A percentile compares a stretch with the other conserved stretches of the same genome.
These are phyloP conservation scores for Cheilosia impressa DNA, from an alignment of 2,888 invertebrate genomes.

Conservation along the genomic window DNA sequence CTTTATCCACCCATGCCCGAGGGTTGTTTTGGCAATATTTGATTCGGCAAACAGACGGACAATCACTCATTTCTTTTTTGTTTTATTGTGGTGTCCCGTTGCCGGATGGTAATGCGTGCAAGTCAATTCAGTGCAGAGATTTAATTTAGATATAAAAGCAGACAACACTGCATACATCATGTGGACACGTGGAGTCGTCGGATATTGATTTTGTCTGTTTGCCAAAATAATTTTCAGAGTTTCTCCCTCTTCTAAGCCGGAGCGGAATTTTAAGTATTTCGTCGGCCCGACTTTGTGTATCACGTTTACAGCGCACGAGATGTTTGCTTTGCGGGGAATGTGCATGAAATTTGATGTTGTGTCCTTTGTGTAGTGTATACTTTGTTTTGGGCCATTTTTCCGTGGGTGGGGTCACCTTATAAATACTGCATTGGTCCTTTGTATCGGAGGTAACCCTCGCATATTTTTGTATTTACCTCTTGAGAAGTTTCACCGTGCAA, in stretches of 20 bases:
- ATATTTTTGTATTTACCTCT: constrained; percentile 23
- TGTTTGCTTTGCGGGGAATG: constrained; percentile 53
- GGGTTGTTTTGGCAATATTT: constrained; percentile 69
- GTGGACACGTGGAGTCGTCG: constrained; percentile 61
- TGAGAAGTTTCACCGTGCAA: neutral
- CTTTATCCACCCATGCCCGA: constrained; percentile 42
- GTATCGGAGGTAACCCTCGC: constrained; percentile 52
- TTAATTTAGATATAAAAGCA: constrained; percentile 71
- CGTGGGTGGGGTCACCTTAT: constrained; percentile 15
- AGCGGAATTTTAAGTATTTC: constrained; percentile 64
- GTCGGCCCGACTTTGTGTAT: constrained; percentile 27
- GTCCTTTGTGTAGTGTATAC: constrained; percentile 42
- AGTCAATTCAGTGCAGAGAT: constrained; percentile 69
- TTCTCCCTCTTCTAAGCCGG: constrained; percentile 8
- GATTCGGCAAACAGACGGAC: constrained; percentile 60
- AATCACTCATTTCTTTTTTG: constrained; percentile 36
- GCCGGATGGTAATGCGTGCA: constrained; percentile 65
- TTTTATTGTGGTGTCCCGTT: constrained; percentile 42
- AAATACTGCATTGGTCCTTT: constrained; percentile 50
- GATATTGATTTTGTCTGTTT: constrained; percentile 73
- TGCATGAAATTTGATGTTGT: constrained; percentile 44
- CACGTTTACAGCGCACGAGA: constrained; percentile 7
- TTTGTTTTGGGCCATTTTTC: constrained; percentile 4
- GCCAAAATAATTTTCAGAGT: constrained; percentile 63
- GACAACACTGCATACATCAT: constrained; percentile 66